These are phyloP conservation scores for Eremophila alpestris DNA, from an alignment of 2,797 vertebrate species.

Conservation along the genomic window DNA sequence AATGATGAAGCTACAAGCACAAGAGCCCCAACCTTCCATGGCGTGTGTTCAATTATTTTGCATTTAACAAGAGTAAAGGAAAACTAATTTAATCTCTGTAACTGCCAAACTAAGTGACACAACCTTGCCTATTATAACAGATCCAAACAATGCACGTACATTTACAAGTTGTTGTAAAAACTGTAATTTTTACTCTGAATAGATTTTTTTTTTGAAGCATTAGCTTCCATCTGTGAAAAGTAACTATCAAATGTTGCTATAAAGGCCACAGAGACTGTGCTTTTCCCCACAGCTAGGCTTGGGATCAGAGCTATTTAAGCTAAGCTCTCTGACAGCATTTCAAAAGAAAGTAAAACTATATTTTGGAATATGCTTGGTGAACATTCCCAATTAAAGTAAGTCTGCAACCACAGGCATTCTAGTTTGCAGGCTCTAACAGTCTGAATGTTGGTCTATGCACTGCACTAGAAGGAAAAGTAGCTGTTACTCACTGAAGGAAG, in stretches of 20 bases:
- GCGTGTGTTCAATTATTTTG: slow-evolving; percentile 3
- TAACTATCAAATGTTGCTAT: neutral
- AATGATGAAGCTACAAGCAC: slow-evolving; percentile 49
- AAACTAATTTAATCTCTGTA: slow-evolving; percentile 30
- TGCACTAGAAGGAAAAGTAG: neutral
- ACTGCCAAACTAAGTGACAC: slow-evolving; percentile 13
- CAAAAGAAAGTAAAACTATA: neutral
- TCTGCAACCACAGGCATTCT: neutral
- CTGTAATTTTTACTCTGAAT: neutral
- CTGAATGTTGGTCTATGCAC: neutral
- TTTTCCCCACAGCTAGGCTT: neutral
- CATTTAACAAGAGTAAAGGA: slow-evolving; percentile 26
- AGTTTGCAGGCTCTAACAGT: neutral
- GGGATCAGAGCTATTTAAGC: neutral
- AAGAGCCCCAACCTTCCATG: neutral
- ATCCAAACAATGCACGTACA: neutral
- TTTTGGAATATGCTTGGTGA: neutral
- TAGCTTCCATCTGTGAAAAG: neutral
- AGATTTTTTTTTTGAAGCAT: neutral
- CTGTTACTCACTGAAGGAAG: neutral
- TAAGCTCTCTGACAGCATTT: neutral
- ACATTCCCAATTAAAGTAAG: neutral
- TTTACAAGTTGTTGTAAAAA: neutral
- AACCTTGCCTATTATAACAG: neutral
- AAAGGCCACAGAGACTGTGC: neutral